Evolutionary conservation across 2,888 invertebrate species (phyloP).

Genomic region (Euplexia lucipara): DNA sequence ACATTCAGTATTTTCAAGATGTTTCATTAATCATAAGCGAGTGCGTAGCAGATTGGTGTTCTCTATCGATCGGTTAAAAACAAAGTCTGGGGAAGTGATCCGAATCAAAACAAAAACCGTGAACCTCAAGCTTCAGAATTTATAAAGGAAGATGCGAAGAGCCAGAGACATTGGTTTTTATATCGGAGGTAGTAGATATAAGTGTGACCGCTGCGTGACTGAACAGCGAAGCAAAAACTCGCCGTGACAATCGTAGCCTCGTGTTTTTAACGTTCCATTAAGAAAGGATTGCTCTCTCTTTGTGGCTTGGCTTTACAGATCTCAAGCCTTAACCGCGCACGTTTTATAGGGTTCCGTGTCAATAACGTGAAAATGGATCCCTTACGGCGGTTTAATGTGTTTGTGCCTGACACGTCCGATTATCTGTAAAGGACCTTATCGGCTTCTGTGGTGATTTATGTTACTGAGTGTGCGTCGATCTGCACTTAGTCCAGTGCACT

Average conservation of each 20-base stretch:
- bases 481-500: neutral
- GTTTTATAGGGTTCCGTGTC: conserved; percentile 61
- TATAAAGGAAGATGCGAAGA: conserved; percentile 36
- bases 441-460: conserved; percentile 19
- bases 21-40: conserved; percentile 18
- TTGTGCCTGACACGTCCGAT: conserved; percentile 50
- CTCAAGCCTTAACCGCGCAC: conserved; percentile 59
- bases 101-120: conserved; percentile 40
- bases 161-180: conserved; percentile 56
- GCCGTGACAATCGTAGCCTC: conserved; percentile 56
- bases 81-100: conserved; percentile 32
- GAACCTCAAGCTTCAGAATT: conserved; percentile 40
- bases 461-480: neutral
- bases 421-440: conserved; percentile 46
- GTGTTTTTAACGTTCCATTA: conserved; percentile 62
- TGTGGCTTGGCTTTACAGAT: conserved; percentile 59
- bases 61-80: conserved; percentile 20
- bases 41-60: conserved; percentile 16
- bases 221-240: conserved; percentile 58
- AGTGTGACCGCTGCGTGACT: conserved; percentile 64
- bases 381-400: conserved; percentile 54
- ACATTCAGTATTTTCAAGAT: conserved; percentile 3
- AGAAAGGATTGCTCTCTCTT: conserved; percentile 61
- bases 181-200: conserved; percentile 42
- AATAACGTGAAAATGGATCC: conserved; percentile 61